Conservation (phyloP, 2,888 invertebrate genomes). For the Diaperis boleti region DNA sequence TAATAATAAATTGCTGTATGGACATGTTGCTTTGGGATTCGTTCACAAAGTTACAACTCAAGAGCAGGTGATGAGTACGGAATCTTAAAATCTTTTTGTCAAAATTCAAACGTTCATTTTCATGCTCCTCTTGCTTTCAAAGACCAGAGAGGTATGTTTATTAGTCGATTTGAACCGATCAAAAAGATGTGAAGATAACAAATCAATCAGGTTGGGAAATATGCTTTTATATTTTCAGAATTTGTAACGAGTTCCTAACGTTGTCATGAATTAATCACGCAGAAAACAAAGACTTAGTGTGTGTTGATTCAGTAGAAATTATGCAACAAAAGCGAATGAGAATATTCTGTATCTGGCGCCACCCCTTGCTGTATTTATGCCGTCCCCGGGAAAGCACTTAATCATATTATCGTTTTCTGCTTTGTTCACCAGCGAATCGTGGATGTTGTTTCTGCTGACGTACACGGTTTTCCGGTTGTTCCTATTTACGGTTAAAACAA, state of each 20-base stretch:
- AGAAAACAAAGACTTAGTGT: slow-evolving; percentile 2
- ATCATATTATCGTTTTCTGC: slow-evolving; percentile 41
- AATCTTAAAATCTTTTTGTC: too few relatives aligned
- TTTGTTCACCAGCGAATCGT: slow-evolving; percentile 30
- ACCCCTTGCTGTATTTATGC: slow-evolving; percentile 19
- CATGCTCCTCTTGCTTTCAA: too few relatives aligned
- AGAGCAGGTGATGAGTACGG: too few relatives aligned
- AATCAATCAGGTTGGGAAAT: too few relatives aligned
- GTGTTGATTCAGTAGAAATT: background rate
- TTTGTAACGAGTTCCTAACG: background rate
- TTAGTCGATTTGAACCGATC: too few relatives aligned
- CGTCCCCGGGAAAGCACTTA: slow-evolving; percentile 37
- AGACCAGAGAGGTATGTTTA: too few relatives aligned
- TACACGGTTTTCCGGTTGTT: slow-evolving; percentile 22
- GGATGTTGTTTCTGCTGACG: slow-evolving; percentile 19
- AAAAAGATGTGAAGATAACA: too few relatives aligned
- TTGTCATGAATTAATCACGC: slow-evolving; percentile 14
- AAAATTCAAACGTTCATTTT: too few relatives aligned
- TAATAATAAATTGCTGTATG: too few relatives aligned
- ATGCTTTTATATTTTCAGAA: too few relatives aligned
- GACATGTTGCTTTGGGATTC: too few relatives aligned
- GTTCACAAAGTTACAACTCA: too few relatives aligned
- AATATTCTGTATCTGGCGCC: slow-evolving; percentile 23
- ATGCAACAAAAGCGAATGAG: slow-evolving; percentile 17
- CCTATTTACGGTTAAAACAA: slow-evolving; percentile 18